Percentiles rank a stretch among this genome's conserved stretches.
These are phyloP conservation scores for Cottoperca gobio DNA, from an alignment of 2,797 vertebrate species.

Conservation along the genomic window DNA sequence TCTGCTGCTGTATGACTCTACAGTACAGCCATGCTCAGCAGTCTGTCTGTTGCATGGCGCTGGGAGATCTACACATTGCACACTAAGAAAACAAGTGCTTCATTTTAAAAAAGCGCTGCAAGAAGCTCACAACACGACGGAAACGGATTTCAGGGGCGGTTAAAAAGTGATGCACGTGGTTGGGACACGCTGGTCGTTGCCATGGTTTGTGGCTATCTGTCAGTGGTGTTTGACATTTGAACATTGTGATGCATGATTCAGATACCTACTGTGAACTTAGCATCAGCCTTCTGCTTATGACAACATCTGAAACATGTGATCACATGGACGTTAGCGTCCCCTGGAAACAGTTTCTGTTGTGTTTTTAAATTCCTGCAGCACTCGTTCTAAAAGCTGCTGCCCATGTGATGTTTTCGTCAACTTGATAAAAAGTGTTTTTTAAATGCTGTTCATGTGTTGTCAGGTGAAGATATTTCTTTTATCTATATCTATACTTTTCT, in stretches of 20 bases:
- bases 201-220: background rate
- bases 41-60: too few species aligned
- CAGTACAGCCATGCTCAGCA: too few species aligned
- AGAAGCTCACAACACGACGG: background rate
- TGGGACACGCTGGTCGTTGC: background rate
- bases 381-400: too few species aligned
- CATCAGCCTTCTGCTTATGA: background rate
- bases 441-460: background rate
- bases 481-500: too few species aligned
- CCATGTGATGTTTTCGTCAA: too few species aligned
- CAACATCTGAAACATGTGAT: background rate
- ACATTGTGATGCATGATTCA: background rate
- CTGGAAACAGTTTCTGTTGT: background rate
- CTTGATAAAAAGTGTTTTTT: background rate
- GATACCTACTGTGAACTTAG: background rate
- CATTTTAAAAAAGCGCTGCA: background rate
- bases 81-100: background rate
- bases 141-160: background rate
- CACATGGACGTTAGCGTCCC: background rate
- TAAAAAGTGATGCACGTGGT: background rate
- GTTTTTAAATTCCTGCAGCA: background rate
- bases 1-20: slow-evolving; percentile 27
- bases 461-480: background rate
- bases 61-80: too few species aligned
- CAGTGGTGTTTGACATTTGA: background rate